Evolutionary conservation across 2,113 vertebrate species (phyloP), one percentile per base, ranked within the genome.

Genomic region (Prunella himalayana): DNA sequence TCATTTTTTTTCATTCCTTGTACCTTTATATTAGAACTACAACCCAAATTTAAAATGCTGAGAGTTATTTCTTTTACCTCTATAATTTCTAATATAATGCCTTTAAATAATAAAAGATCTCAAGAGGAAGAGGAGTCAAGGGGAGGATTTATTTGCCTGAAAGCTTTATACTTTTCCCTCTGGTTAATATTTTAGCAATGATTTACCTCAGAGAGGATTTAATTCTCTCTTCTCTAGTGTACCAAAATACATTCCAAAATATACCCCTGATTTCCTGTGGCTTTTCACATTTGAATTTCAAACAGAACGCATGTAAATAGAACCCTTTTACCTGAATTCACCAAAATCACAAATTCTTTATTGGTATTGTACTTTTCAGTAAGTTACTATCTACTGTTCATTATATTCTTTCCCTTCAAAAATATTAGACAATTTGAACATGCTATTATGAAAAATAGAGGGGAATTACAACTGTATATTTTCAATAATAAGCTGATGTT

Each of bases 241-340:
- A 59, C 5, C 60, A 86, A 86, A 88, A 88, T 49, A 47, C 0
- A 3, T 70, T 84, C 30, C n/a, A 92, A 86, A 91, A 37, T 56
- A 42, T 13, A 28, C 9, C 59, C 24, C 11, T 78, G 11, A 41
- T 86, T 97, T 93, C 30, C 53, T 82, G 28, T 57, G 11, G 2
- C 37, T 88, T 91, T 89, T 41, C n/a, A 53, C 10, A 61, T 90
- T 84, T 90, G 31, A 90, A 92, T 94, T 91, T 88, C 56, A 96
- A 92, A 54, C 3, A 7, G 25, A 90, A 92, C 56, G 16, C 15
- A 54, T 64, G 15, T 28, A 81, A 53, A 63, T 92, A 88, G 37
- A 78, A 82, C 7, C 31, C 73, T 77, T 81, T 91, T 70, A 78
- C 39, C 35, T 41, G 39, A 86, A 44, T 90, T 90, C 76, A 84